These are phyloP conservation scores for Myotis findleyi DNA, from an alignment of 2,797 vertebrate species.

Conservation along the genomic window DNA sequence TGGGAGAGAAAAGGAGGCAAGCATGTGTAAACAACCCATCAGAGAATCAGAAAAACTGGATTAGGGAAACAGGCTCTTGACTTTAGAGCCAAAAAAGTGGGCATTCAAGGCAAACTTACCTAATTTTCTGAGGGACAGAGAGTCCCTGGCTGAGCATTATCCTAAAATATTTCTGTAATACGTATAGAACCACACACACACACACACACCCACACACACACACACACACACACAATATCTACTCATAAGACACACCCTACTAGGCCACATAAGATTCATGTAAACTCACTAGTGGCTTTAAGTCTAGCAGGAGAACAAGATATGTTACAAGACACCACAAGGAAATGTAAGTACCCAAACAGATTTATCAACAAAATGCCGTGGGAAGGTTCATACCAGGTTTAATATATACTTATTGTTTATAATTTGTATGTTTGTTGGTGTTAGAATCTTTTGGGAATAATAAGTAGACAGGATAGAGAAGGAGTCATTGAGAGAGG, in stretches of 20 bases:
- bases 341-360: constrained; percentile 25
- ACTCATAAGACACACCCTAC: not conserved
- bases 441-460: not conserved
- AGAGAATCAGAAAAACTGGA: not conserved
- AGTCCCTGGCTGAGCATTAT: not conserved
- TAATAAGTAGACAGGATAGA: not conserved
- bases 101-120: not conserved
- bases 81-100: not conserved
- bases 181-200: not conserved
- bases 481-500: not conserved
- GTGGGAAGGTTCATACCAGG: not conserved
- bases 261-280: not conserved
- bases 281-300: not conserved
- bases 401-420: not conserved
- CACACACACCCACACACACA: too few species aligned
- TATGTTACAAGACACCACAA: not conserved
- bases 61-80: not conserved
- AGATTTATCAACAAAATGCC: constrained; percentile 16
- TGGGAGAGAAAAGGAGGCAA: not conserved
- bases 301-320: not conserved
- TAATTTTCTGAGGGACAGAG: not conserved
- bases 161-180: constrained; percentile 20
- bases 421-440: not conserved
- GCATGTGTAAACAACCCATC: not conserved
- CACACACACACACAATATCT: not conserved